Evolutionary conservation across 92 coral and sea anemone genomes (phyloP).

Genomic region (Anthopleura xanthogrammica): DNA sequence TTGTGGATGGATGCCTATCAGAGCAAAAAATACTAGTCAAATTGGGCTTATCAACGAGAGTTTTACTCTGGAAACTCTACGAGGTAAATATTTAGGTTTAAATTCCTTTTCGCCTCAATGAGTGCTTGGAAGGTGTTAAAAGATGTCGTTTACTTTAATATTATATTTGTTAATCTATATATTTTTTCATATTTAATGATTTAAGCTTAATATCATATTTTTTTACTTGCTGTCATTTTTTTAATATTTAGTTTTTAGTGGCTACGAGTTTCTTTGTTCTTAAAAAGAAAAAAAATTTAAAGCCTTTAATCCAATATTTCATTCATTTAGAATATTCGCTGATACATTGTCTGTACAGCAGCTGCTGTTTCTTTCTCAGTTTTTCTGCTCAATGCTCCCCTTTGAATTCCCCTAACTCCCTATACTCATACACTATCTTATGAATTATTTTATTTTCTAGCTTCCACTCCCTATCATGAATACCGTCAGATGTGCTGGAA

Average conservation of each 20-base stretch:
- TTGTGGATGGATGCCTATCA: background rate
- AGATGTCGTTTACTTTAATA: background rate
- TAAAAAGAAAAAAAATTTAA: too few species aligned
- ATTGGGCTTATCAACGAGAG: slow-evolving; percentile 17
- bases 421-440: too few species aligned
- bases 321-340: too few species aligned
- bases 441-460: background rate
- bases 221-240: too few species aligned
- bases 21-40: slow-evolving; percentile 15
- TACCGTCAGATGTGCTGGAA: slow-evolving; percentile 68
- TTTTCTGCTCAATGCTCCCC: too few species aligned
- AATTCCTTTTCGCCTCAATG: background rate
- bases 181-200: background rate
- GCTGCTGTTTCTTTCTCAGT: too few species aligned
- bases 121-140: background rate
- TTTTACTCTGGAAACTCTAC: slow-evolving; percentile 15
- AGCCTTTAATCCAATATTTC: too few species aligned
- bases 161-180: background rate
- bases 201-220: too few species aligned
- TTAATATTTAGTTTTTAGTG: too few species aligned
- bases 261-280: too few species aligned
- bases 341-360: too few species aligned
- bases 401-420: too few species aligned
- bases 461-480: slow-evolving; percentile 10
- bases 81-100: background rate